Conservation (phyloP, 2,797 vertebrate genomes). For the Morus bassanus region DNA sequence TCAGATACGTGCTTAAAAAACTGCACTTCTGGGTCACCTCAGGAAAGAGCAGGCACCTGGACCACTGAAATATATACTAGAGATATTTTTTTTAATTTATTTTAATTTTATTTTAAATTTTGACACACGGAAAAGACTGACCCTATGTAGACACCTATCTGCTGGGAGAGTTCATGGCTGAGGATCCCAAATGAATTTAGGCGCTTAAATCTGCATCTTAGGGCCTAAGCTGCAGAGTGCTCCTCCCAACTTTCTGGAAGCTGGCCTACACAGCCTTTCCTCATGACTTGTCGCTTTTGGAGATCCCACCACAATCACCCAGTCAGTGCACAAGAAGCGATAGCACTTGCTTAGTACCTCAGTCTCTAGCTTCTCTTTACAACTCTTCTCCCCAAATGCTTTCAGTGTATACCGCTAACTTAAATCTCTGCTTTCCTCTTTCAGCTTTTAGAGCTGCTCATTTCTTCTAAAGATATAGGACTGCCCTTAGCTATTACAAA, state of each 20-base stretch:
- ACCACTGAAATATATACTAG: background rate
- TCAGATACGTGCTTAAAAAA: background rate
- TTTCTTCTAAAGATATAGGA: background rate
- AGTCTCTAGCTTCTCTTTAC: background rate
- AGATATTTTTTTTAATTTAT: background rate
- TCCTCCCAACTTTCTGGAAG: background rate
- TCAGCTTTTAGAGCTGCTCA: background rate
- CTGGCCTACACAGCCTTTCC: background rate
- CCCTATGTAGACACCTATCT: fast-evolving
- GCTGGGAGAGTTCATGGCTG: background rate
- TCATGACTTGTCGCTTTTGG: background rate
- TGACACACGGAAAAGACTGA: background rate
- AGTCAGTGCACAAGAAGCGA: background rate
- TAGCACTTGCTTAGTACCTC: background rate
- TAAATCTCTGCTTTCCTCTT: background rate
- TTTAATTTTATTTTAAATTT: background rate
- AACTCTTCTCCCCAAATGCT: background rate
- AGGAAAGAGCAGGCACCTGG: background rate
- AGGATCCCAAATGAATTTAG: background rate
- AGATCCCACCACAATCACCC: background rate
- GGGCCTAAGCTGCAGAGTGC: background rate
- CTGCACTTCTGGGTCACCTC: background rate
- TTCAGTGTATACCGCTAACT: background rate
- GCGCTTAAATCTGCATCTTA: background rate
- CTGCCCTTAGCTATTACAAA: background rate